phyloP scores from a whole-genome alignment of 2,888 invertebrate species.

The Cotesia congregata region DNA sequence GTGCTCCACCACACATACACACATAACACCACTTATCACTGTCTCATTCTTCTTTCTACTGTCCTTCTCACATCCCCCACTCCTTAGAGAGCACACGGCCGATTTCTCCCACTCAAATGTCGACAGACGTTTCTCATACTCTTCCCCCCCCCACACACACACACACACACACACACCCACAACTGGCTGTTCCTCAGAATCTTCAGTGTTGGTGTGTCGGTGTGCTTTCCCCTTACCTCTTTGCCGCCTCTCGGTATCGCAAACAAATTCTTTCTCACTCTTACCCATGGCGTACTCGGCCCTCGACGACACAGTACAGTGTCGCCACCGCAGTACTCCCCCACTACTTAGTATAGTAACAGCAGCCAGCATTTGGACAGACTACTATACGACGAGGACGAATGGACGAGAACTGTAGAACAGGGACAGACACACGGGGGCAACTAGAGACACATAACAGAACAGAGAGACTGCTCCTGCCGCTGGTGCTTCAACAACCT shows the following conservation, averaged over 20 bases:
- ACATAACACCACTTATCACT: neutral
- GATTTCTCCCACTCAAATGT: neutral
- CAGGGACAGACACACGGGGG: slow-evolving; percentile 35
- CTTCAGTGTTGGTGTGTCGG: slow-evolving; percentile 12
- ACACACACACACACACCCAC: slow-evolving; percentile 37
- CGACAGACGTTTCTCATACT: slow-evolving; percentile 20
- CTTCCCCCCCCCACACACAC: slow-evolving; percentile 17
- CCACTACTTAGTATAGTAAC: slow-evolving; percentile 38
- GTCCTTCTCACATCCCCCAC: neutral
- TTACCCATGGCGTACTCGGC: neutral
- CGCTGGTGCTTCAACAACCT: slow-evolving; percentile 60
- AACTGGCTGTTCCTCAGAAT: slow-evolving; percentile 3
- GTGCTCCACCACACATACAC: slow-evolving; percentile 31
- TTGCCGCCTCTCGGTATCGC: neutral
- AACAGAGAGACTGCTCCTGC: slow-evolving; percentile 42
- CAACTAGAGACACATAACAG: slow-evolving; percentile 47
- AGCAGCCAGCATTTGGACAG: slow-evolving; percentile 32
- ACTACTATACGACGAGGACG: slow-evolving; percentile 26
- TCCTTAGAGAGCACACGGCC: neutral
- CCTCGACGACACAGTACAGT: neutral
- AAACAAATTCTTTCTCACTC: neutral
- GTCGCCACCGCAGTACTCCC: slow-evolving; percentile 27
- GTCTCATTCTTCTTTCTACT: slow-evolving; percentile 10
- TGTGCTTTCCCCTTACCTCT: neutral
- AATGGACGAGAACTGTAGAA: slow-evolving; percentile 15